Conservation (phyloP, 2,797 vertebrate species). For the Cercopithecus diana region DNA sequence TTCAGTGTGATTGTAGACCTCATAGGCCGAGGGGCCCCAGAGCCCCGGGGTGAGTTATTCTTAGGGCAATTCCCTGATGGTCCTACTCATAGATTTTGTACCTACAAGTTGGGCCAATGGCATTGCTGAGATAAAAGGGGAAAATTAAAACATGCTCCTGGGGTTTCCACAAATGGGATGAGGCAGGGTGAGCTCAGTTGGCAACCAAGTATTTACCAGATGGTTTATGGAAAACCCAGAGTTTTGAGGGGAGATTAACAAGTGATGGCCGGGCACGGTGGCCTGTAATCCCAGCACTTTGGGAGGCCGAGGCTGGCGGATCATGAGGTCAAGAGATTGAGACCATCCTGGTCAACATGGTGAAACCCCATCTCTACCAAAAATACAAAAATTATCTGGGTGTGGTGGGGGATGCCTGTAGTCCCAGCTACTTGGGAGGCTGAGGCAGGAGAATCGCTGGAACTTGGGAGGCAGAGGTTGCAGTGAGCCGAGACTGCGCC, state of each 20-base stretch:
- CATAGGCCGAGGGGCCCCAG: not conserved
- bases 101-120: not conserved
- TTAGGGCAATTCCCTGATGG: not conserved
- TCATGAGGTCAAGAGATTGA: too few relatives aligned
- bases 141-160: not conserved
- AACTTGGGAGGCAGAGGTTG: too few relatives aligned
- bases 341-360: too few relatives aligned
- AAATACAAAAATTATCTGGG: too few relatives aligned
- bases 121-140: not conserved
- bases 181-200: not conserved
- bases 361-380: too few relatives aligned
- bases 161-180: not conserved
- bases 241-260: slow-evolving; percentile 39
- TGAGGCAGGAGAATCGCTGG: too few relatives aligned
- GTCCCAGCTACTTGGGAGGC: too few relatives aligned
- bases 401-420: too few relatives aligned
- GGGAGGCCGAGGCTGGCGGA: too few relatives aligned
- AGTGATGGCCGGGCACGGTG: not conserved
- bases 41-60: not conserved
- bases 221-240: slow-evolving; percentile 47
- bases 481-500: too few relatives aligned
- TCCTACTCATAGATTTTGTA: not conserved
- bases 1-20: not conserved
- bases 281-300: too few relatives aligned
- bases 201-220: slow-evolving; percentile 18